Conservation (phyloP, 2,888 invertebrate genomes). For the Pyrrhosoma nymphula region DNA sequence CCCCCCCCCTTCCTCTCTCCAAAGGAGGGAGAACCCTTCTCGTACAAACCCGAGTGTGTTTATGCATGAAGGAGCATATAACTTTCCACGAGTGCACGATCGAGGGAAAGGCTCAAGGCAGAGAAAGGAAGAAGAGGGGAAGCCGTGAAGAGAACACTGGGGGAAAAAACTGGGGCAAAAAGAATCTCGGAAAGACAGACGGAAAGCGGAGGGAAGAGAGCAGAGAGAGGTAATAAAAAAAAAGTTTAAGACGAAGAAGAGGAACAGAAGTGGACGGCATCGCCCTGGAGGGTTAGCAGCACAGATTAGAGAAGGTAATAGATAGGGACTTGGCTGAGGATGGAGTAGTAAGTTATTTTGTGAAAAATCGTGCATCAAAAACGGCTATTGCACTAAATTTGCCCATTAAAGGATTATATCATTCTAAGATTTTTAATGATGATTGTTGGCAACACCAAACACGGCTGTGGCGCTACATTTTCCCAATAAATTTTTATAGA, state of each 20-base stretch:
- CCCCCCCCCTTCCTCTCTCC: background rate
- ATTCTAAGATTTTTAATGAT: too few relatives aligned
- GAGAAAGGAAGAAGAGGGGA: background rate
- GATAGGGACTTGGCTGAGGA: too few relatives aligned
- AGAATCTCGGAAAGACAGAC: background rate
- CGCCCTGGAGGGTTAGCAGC: background rate
- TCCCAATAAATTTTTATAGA: too few relatives aligned
- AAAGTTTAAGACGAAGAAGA: background rate
- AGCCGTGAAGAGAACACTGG: background rate
- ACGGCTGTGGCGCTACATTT: too few relatives aligned
- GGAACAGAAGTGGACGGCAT: background rate
- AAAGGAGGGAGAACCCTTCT: background rate
- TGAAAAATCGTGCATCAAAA: too few relatives aligned
- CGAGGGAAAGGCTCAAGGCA: background rate
- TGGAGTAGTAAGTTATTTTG: too few relatives aligned
- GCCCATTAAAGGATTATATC: too few relatives aligned
- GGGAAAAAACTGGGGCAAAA: background rate
- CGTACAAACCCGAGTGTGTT: background rate
- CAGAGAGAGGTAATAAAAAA: background rate
- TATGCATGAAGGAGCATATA: constrained; percentile 32
- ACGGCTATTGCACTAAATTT: too few relatives aligned
- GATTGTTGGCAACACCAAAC: too few relatives aligned
- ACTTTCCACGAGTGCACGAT: constrained; percentile 14
- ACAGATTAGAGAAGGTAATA: too few relatives aligned
- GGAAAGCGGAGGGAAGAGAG: background rate